Base-by-base conservation (phyloP, 1,140 invertebrate species). In the Glossosoma conforme region DNA sequence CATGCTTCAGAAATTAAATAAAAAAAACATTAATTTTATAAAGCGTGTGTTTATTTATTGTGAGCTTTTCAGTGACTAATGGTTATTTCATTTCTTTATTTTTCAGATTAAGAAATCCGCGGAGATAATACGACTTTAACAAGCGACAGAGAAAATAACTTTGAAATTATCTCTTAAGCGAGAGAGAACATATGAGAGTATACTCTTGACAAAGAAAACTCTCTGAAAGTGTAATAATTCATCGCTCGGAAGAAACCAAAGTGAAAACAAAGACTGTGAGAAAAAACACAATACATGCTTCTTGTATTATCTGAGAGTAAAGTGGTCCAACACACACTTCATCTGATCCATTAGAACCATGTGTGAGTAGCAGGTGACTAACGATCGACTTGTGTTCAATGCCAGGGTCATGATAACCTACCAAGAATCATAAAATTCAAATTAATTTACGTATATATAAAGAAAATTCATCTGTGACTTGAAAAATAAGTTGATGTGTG, bases 361-460 rank as follows among this genome's bases (percentile, higher is more conserved):
- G 15, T 33, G 32, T 15, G 32, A 33, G 15, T 33, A 15, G 15
- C 32, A 33, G 32, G 15, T 33, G 32, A 33, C n/a, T 33, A 33
- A 33, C 32, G 32, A 33, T 13, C 15, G 32, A 3, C 15, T 4
- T 15, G 15, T 4, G n/a, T 5, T 33, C 15, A 33, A 33, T 13
- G 11, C 15, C 32, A 33, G 32, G 32, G 32, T 33, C 15, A n/a
- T 14, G 14, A 36, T 10, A 36, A 10, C 5, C 8, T 9, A 5
- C 8, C 8, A 5, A 5, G 14, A 14, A 5, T 5, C 8, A 36
- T 10, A 10, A 36, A 10, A 36, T 8, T 36, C 5, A 14, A 5
- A 10, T 14, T 25, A 40, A 48, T 48, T 41, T n/a, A 32, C 25
- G 35, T 25, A 30, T 19, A 30, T 33, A 42, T 4, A 49, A 22